A percentile compares a stretch with the other conserved stretches of the same genome.
phyloP scores from a whole-genome alignment of 1,140 invertebrate genomes.

The Euwallacea fornicatus region DNA sequence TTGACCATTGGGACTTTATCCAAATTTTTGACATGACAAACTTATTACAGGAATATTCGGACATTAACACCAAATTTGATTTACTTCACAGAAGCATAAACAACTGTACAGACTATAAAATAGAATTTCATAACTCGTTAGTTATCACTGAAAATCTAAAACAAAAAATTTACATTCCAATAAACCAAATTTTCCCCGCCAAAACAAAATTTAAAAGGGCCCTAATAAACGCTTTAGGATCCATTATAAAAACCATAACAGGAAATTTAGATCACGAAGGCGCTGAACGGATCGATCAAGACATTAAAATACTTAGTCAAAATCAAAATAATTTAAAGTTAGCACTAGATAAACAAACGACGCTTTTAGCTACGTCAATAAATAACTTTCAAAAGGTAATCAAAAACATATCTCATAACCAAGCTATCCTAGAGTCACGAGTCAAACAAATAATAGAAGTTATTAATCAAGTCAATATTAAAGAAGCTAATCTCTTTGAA shows the following conservation, averaged over 20 bases:
- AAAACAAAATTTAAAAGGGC: slow-evolving; percentile 6
- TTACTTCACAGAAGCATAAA: no score
- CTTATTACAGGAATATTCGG: no score
- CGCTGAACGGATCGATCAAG: slow-evolving; percentile 18
- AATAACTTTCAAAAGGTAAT: no score
- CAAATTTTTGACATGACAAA: slow-evolving; percentile 34
- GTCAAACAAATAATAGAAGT: neutral
- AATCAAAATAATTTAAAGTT: slow-evolving; percentile 16
- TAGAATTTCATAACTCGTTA: no score
- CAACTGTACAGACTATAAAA: no score
- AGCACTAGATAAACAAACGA: slow-evolving; percentile 15
- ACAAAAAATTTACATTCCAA: slow-evolving; percentile 9
- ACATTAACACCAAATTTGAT: no score
- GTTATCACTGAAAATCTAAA: slow-evolving; percentile 6
- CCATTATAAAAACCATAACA: slow-evolving; percentile 25
- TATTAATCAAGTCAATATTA: no score
- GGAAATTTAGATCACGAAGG: slow-evolving; percentile 28
- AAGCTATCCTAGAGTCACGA: neutral
- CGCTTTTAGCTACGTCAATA: slow-evolving; percentile 5
- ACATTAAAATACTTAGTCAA: slow-evolving; percentile 12
- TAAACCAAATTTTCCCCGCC: slow-evolving; percentile 4
- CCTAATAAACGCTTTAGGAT: slow-evolving; percentile 27
- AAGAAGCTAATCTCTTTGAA: slow-evolving; percentile 1
- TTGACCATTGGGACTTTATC: slow-evolving; percentile 30
- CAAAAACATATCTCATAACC: slow-evolving; percentile 6